Base-by-base conservation (phyloP, 1,140 invertebrate species). In the Drosophila triauraria region DNA sequence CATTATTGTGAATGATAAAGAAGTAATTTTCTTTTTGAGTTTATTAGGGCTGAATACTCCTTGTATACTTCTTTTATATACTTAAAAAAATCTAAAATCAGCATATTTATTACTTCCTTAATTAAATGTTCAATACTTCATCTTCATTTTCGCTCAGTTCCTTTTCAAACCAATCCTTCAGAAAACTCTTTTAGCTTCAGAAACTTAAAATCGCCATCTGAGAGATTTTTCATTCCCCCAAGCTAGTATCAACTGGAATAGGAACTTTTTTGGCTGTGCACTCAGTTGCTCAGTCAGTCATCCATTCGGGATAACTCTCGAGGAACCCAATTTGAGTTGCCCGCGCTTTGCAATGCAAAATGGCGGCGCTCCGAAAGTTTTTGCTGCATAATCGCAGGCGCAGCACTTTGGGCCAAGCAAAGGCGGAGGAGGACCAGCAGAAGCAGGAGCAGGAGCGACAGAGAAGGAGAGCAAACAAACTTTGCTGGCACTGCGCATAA, bases 351-450 rank as follows among this genome's bases (percentile, higher is more conserved):
- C 85, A 88, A 79, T 88, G 81, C 86, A 88, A 88, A 88, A 88
- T 79, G 78, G 65, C 77, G 74, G 54, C 68, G 71, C 40, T 84
- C 50, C 65, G 46, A 88, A 88, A 88, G 54, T 88, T 88, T 88
- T 90, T 85, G 75, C 80, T 88, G 85, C 85, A 90, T 88, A 88
- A 90, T 88, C 85, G 85, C 85, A 85, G 84, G 85, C 85, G 78
- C 85, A 88, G 80, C 84, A 82, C 74, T 88, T 84, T 88, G 65
- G 67, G 67, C 63, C 62, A 70, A 61, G 63, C 68, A 51, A 69
- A 88, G 67, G 38, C 13, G 12, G 13, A 40, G 40, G 20, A 76
- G 53, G n/a, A 43, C 62, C 50, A 30, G 27, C 43, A 15, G 58
- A 27, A 35, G 13, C 12, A 23, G 25, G n/a, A 38, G 32, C 8